A percentile compares a stretch with the other conserved stretches of the same genome.
Conservation (phyloP, 2,113 vertebrate species). For the Sebastes fasciatus region DNA sequence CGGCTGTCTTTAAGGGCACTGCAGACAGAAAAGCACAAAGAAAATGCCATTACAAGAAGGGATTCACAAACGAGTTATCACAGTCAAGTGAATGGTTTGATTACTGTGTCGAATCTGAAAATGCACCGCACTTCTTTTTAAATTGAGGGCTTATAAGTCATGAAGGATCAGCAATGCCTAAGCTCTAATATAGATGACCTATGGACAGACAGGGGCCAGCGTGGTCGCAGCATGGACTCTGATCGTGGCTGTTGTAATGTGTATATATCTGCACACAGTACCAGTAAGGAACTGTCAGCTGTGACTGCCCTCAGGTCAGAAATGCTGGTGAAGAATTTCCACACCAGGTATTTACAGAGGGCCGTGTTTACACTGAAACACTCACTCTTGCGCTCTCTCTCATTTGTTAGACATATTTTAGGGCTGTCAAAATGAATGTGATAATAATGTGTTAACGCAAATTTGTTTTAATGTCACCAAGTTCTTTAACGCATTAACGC, state of each 20-base stretch:
- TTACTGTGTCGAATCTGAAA: background rate
- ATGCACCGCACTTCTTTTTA: background rate
- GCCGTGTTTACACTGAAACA: background rate
- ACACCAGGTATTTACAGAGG: background rate
- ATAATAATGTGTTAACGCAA: too few species aligned
- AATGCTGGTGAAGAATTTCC: background rate
- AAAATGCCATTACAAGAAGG: background rate
- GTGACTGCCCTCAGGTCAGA: constrained; percentile 14
- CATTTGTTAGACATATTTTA: background rate
- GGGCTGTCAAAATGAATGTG: too few species aligned
- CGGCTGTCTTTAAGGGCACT: constrained; percentile 99
- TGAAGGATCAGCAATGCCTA: background rate
- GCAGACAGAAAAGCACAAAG: constrained; percentile 70
- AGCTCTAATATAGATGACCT: background rate
- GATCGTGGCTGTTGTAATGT: background rate
- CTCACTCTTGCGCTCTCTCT: too few species aligned
- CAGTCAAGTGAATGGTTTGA: background rate
- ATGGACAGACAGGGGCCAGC: background rate
- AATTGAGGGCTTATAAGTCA: background rate
- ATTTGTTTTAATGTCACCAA: background rate
- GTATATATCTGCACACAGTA: constrained; percentile 9
- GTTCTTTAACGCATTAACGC: too few species aligned
- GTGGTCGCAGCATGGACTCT: background rate
- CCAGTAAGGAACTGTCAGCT: background rate
- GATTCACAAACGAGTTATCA: background rate